A percentile compares a stretch with the other conserved stretches of the same genome.
These are phyloP conservation scores for Pandemis corylana DNA, from an alignment of 2,888 invertebrate genomes.

Conservation along the genomic window DNA sequence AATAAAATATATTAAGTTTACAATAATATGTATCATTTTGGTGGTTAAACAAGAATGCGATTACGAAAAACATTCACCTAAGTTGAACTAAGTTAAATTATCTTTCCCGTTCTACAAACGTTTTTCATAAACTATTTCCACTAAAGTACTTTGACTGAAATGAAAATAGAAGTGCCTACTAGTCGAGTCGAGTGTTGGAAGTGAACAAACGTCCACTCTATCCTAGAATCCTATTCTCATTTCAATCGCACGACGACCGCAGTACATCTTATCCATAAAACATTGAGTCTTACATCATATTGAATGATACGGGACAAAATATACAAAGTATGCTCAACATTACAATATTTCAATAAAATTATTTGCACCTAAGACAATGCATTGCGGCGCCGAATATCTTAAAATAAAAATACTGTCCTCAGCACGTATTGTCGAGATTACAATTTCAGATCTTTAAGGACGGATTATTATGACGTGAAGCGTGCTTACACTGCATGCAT, in stretches of 20 bases:
- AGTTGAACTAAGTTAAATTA: constrained; percentile 40
- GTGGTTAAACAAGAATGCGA: constrained; percentile 50
- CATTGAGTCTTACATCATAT: constrained; percentile 6
- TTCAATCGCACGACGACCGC: constrained; percentile 61
- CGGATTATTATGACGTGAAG: constrained; percentile 47
- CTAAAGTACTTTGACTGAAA: constrained; percentile 68
- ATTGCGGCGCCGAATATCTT: constrained; percentile 20
- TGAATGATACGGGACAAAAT: constrained; percentile 23
- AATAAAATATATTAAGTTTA: constrained; percentile 40
- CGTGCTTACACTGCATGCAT: constrained; percentile 14
- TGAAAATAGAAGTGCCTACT: constrained; percentile 78
- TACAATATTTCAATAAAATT: constrained; percentile 15
- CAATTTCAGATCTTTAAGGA: constrained; percentile 55
- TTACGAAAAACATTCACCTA: constrained; percentile 43
- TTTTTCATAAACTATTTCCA: constrained; percentile 23
- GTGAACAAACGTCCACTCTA: constrained; percentile 28
- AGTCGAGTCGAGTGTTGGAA: constrained; percentile 18
- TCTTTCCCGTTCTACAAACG: constrained; percentile 8
- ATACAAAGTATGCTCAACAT: constrained; percentile 22
- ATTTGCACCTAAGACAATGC: constrained; percentile 18
- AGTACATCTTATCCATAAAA: constrained; percentile 1
- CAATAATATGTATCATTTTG: constrained; percentile 49
- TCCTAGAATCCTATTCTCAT: constrained; percentile 80
- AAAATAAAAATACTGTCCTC: constrained; percentile 31
- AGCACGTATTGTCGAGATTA: constrained; percentile 23